Evolutionary conservation across 2,888 invertebrate species (phyloP), one percentile per base, ranked within the genome.

Genomic region (Ophonus ardosiacus): DNA sequence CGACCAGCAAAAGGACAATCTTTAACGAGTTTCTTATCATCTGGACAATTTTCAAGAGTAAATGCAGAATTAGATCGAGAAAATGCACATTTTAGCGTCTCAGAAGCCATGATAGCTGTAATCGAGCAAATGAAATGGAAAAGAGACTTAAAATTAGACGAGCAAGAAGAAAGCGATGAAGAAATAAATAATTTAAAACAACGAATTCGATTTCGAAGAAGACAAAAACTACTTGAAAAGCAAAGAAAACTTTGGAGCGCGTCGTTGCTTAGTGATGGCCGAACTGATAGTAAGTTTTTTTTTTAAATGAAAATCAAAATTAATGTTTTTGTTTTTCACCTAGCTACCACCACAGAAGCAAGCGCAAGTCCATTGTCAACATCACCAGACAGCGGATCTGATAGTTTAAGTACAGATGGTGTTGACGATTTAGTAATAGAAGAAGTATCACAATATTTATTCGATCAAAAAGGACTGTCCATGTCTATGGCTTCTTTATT

Each of bases 31-130:
- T 97, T 96, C 89, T 90, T 97, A 40, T 94, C 95, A 1, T 95
- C 95, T 18, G 94, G 95, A 74, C 94, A 95, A 87, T 95, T 95
- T 89, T 93, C 94, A 40, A 93, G 94, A 86, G 92, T 94, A 18
- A 95, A 95, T 88, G 96, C 96, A 0, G 96, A 96, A 88, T 91
- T 97, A 85, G 97, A 97, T 88, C 92, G 96, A 89, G 97, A 97
- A 91, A 97, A 97, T 91, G 96, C 97, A 0, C 97, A 97, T 91
- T 97, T 97, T 90, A 95, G 94, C 88, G 95, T 97, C 86, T 96
- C 96, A 1, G 97, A 97, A 91, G 96, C 96, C 0, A 94, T 97
- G 89, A 97, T 97, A 86, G 94, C 96, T 7, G 96, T 96, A 13
- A 96, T 97, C 87, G 97, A 97, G 89, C 94, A 95, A 88, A 93